A percentile compares a stretch with the other conserved stretches of the same genome.
phyloP scores from a whole-genome alignment of 2,888 invertebrate species.

The Mermis nigrescens region DNA sequence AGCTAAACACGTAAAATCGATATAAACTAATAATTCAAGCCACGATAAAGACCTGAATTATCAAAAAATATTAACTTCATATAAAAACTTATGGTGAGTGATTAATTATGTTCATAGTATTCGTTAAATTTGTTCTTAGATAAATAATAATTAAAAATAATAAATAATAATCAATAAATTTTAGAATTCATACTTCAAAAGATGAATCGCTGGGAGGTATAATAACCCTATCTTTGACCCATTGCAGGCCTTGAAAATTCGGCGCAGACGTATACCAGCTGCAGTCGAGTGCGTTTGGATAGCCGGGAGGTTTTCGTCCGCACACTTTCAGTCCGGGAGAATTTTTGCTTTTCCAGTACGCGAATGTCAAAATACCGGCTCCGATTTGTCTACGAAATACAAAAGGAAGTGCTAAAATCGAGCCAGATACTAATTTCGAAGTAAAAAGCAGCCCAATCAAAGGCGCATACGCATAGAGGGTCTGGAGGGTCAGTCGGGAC shows the following conservation, averaged over 20 bases:
- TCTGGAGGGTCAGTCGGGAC: too few species aligned
- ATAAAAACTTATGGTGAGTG: neutral
- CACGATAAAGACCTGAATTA: too few species aligned
- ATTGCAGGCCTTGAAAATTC: neutral
- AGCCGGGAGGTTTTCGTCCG: constrained; percentile 4
- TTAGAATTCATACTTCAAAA: neutral
- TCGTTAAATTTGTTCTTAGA: neutral
- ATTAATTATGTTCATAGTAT: too few species aligned
- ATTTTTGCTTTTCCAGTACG: constrained; percentile 5
- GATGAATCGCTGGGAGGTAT: constrained; percentile 4
- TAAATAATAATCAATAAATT: neutral
- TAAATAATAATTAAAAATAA: neutral
- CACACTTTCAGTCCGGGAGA: neutral
- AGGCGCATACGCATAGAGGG: too few species aligned
- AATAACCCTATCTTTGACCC: constrained; percentile 2
- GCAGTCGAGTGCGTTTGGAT: constrained; percentile 1
- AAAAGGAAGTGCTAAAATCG: too few species aligned
- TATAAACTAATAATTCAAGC: too few species aligned
- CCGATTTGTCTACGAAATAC: neutral
- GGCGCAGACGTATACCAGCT: neutral
- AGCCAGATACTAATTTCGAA: too few species aligned
- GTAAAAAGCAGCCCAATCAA: neutral
- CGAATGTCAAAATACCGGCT: neutral
- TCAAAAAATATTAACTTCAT: neutral
- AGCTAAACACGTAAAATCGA: too few species aligned